Evolutionary conservation across 2,113 vertebrate species (phyloP), one percentile per base, ranked within the genome.

Genomic region (Circaetus gallicus): DNA sequence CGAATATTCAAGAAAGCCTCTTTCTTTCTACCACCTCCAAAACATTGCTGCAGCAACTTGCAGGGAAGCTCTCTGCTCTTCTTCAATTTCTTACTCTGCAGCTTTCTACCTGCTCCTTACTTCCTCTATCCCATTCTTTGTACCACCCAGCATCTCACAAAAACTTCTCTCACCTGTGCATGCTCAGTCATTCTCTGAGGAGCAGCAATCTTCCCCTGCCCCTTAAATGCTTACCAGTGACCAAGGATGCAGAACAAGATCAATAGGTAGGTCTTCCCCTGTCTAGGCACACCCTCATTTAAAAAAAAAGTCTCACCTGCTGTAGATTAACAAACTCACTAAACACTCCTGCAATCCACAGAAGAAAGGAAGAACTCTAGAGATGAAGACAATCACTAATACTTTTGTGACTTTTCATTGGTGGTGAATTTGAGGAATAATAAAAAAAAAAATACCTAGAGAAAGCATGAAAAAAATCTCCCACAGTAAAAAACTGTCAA

Each of bases 71-170:
- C 14, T 18, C 11, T 25, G 1, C 8, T 63, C 6, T 20, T 69
- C 36, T 74, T n/a, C 31, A 40, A 1, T 12, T 71, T 53, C 21
- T 63, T 2, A 13, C 11, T 38, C 42, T 26, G 12, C 11, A 93
- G 0, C 8, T 16, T 74, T 29, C 36, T 16, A 9, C 7, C 9
- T 20, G 2, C 34, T 28, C 7, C 25, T 43, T 6, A 2, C 2
- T 2, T 38, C 8, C 36, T 79, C n/a, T 36, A 0, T 8, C 9
- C 19, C 9, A 3, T 29, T 25, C 28, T 50, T 50, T 3, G 0
- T 22, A 36, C 5, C 29, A 61, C 5, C 29, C 32, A 74, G 17
- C 5, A 2, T 1, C 47, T 45, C 29, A 50, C 5, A 32, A 16
- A 52, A 78, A 38, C 16, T 1, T 22, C 38, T 24, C 53, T 66